Evolutionary conservation across 2,113 vertebrate species (phyloP), one percentile per base, ranked within the genome.

Genomic region (Cebidichthys violaceus): DNA sequence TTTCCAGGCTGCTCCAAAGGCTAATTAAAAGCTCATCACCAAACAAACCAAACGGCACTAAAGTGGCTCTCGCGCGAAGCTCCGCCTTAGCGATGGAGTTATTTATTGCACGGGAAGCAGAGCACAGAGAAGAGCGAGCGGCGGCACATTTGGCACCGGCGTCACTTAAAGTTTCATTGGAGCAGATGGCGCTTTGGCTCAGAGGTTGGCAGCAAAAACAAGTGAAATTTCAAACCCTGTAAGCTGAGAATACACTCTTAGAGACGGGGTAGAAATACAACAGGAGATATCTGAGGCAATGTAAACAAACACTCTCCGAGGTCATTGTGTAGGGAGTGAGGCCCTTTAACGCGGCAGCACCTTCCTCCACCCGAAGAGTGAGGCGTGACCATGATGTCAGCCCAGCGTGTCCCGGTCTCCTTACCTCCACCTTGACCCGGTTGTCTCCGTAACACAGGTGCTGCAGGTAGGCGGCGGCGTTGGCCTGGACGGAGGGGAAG

Each of bases 391-490:
- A 33, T 84, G 85, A 86, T 50, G 77, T 50, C 78, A 22, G 67
- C 69, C 9, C 79, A 43, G 75, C 55, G 24, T 24, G 62, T 11
- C 13, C n/a, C 4, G 0, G 6, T 67, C 69, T 22, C 67, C 81
- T 80, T 47, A 95, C 95, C 97, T 99, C 97, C 4, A 94, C 94
- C 85, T 99, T 99, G 35, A 98, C 95, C 88, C 96, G 94, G 95
- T 98, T 98, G 90, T 99, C 98, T 2, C 98, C 97, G 95, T 99
- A 99, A 93, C 98, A 99, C 84, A 99, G 92, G 91, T 99, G 98
- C 95, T 99, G 98, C 89, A 99, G 89, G 71, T 99, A 99, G 77
- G 98, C 98, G 0, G 98, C 98, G 0, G 98, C 98, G 0, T 99
- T 99, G 81, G 97, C 97, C 89, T 99, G 98, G 20, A 99, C 98